Percentiles rank a stretch among this genome's conserved stretches.
phyloP scores from a whole-genome alignment of 2,113 vertebrate species.

The Crotalus tigris region DNA sequence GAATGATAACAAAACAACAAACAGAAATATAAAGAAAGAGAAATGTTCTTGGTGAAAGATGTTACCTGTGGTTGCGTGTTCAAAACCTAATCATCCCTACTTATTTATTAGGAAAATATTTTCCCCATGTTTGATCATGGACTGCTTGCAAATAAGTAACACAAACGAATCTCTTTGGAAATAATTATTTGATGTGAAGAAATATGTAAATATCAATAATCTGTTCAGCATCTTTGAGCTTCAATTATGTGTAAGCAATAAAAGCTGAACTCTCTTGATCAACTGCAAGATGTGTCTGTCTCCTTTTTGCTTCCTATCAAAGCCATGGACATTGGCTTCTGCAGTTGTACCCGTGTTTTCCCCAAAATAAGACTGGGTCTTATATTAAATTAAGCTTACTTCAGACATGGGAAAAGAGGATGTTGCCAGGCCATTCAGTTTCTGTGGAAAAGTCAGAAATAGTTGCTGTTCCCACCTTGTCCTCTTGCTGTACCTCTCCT shows the following conservation, averaged over 20 bases:
- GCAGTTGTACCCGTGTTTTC: neutral
- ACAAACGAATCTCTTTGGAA: slow-evolving; percentile 10
- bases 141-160: neutral
- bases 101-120: neutral
- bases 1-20: neutral
- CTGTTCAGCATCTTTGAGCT: neutral
- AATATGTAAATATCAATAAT: neutral
- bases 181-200: neutral
- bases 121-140: neutral
- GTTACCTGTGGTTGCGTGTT: neutral
- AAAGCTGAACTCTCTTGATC: neutral
- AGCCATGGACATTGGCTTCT: neutral
- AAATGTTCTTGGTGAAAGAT: neutral
- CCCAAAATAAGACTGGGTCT: too few relatives aligned
- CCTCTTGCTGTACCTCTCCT: neutral
- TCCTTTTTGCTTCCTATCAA: neutral
- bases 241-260: neutral
- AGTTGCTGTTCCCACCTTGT: neutral
- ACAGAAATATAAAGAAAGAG: neutral
- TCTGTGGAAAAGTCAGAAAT: neutral
- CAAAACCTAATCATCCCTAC: neutral
- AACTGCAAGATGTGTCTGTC: neutral
- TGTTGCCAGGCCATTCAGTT: too few relatives aligned
- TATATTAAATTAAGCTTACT: neutral
- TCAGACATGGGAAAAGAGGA: neutral